Evolutionary conservation across 2,888 invertebrate genomes (phyloP), one percentile per base, ranked within the genome.

Genomic region (Crossocerus cetratus): DNA sequence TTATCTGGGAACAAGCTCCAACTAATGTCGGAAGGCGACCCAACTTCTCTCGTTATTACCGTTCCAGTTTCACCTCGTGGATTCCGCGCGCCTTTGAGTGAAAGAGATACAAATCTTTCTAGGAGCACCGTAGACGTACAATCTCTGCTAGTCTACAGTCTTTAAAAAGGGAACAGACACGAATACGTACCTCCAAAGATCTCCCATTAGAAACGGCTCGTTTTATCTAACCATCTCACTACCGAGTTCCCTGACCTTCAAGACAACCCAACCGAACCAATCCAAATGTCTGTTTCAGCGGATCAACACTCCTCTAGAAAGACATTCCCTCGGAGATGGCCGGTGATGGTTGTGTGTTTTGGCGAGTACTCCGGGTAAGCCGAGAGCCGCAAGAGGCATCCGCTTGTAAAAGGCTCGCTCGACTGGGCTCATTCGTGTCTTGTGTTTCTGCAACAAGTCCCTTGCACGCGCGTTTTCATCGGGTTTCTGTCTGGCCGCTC

Each of bases 1-100:
- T 86, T 87, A 86, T 86, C 86, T 80, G 70, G 70, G 83, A 85
- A 86, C 87, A 87, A 86, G 86, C 82, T 81, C 76, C 84, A 76
- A 84, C 85, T 87, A 87, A 87, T 87, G 86, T 86, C 86, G 81
- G 83, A 86, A 84, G 84, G 81, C 77, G 77, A 76, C 80, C 72
- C 77, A 76, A 78, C 73, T 77, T 78, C 66, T 70, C 74, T 71
- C 57, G 45, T 76, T 72, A 71, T 71, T 68, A 68, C 62, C 66
- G 32, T 32, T 54, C 32, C 44, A 4, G 44, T 56, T 66, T 69
- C 68, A 74, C 65, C 70, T 65, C 60, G 74, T 21, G 54, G 78
- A 68, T 49, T 65, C 20, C 66, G 64, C 14, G 54, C 16, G 14
- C 49, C 3, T 16, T 49, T 16, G 49, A 49, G 49, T 14, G 13